phyloP scores from a whole-genome alignment of 2,113 vertebrate genomes.

The Sceloporus undulatus region DNA sequence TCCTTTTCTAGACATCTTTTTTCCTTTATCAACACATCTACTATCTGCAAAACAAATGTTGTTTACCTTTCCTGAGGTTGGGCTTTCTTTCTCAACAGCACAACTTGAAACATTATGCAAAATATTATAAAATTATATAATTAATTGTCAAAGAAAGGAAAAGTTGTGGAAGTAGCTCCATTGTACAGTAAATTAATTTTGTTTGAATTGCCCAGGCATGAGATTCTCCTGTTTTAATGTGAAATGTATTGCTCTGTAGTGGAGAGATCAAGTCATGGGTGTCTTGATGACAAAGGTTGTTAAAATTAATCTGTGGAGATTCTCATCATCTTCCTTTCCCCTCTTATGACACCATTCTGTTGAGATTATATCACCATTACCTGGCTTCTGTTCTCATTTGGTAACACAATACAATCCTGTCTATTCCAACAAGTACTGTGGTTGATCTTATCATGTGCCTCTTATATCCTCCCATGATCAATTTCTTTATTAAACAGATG shows the following conservation, averaged over 20 bases:
- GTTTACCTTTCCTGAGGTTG: no score
- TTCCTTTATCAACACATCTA: no score
- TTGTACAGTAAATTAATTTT: background rate
- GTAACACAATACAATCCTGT: background rate
- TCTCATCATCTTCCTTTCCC: background rate
- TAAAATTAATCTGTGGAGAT: background rate
- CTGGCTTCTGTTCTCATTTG: background rate
- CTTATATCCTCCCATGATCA: background rate
- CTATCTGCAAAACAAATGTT: no score
- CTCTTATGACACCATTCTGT: background rate
- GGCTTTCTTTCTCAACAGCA: no score
- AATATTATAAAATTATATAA: no score
- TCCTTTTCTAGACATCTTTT: no score
- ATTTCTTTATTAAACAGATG: slow-evolving; percentile 3
- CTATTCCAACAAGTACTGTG: background rate
- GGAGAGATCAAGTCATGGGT: background rate
- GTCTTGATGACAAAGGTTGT: background rate
- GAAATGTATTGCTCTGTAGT: background rate
- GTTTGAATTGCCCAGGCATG: background rate
- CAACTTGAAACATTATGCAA: no score
- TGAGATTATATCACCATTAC: background rate
- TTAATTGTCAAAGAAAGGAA: no score
- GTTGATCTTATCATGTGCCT: background rate
- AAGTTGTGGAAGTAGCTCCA: background rate
- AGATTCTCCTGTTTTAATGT: background rate